Evolutionary conservation across 2,113 vertebrate genomes (phyloP).

Genomic region (Rutilus rutilus): DNA sequence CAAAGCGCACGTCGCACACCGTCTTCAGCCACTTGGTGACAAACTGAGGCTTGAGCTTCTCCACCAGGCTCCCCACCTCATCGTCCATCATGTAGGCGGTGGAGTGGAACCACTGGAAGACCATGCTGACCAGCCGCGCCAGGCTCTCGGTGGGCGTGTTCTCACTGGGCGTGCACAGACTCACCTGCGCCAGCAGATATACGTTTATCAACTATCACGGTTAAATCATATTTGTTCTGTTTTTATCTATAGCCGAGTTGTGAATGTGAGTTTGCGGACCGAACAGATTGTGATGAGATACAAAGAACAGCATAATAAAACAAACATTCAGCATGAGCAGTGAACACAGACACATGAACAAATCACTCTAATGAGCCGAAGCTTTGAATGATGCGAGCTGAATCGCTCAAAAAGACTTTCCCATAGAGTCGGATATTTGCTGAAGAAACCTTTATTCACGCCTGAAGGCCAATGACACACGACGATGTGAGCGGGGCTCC

Average conservation of each 20-base stretch:
- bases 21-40: constrained; percentile 99
- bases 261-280: background rate
- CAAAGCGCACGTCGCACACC: constrained; percentile 96
- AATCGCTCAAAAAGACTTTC: too few relatives aligned
- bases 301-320: background rate
- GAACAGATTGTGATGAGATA: background rate
- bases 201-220: background rate
- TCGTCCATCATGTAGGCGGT: constrained; percentile 99
- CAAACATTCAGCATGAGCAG: background rate
- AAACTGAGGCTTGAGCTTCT: constrained; percentile 99
- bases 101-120: constrained; percentile 99
- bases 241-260: background rate
- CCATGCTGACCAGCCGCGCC: constrained; percentile 96
- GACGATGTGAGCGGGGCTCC: too few relatives aligned
- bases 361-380: too few relatives aligned
- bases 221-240: background rate
- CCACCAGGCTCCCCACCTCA: constrained; percentile 97
- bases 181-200: constrained; percentile 78
- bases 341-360: background rate
- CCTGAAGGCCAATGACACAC: too few relatives aligned
- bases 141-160: constrained; percentile 97
- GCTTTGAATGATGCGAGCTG: too few relatives aligned
- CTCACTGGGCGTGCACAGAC: constrained; percentile 96
- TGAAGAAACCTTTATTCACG: too few relatives aligned
- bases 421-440: background rate